Percentiles rank a stretch among this genome's conserved stretches.
phyloP scores from a whole-genome alignment of 2,797 vertebrate species.

The Novumbra hubbsi region DNA sequence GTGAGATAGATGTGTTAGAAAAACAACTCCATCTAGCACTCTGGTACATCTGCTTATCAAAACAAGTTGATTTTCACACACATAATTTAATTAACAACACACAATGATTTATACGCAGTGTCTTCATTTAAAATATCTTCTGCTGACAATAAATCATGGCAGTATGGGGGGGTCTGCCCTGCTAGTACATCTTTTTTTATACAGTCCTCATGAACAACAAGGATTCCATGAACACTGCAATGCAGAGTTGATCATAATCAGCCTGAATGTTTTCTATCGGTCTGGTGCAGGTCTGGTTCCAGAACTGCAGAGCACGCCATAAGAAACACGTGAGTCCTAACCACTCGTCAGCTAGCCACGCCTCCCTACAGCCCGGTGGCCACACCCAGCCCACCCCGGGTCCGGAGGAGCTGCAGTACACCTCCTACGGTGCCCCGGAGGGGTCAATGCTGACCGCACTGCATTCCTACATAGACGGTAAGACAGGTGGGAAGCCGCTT shows the following conservation, averaged over 20 bases:
- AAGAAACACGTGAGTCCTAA: slow-evolving; percentile 95
- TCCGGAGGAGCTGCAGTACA: slow-evolving; percentile 89
- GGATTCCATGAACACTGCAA: too few relatives aligned
- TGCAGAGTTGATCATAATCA: too few relatives aligned
- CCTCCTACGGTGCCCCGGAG: slow-evolving; percentile 84
- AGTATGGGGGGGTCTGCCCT: too few relatives aligned
- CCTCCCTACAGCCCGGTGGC: slow-evolving; percentile 78
- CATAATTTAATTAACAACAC: too few relatives aligned
- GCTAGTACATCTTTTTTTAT: too few relatives aligned
- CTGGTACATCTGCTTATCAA: background rate
- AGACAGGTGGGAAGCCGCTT: slow-evolving; percentile 41
- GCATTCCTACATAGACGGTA: slow-evolving; percentile 93
- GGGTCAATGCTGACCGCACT: slow-evolving; percentile 88
- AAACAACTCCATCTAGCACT: background rate
- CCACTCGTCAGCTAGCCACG: slow-evolving; percentile 75
- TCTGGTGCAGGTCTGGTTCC: slow-evolving; percentile 90
- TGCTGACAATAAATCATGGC: too few relatives aligned
- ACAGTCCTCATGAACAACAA: too few relatives aligned
- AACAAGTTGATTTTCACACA: background rate
- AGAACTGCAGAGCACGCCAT: slow-evolving; percentile 94
- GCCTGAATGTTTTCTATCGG: background rate
- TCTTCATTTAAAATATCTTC: too few relatives aligned
- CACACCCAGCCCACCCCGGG: slow-evolving; percentile 80
- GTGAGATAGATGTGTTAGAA: background rate
- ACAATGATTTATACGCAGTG: background rate